Base-by-base conservation (phyloP, 2,113 vertebrate species). In the Lynx canadensis region DNA sequence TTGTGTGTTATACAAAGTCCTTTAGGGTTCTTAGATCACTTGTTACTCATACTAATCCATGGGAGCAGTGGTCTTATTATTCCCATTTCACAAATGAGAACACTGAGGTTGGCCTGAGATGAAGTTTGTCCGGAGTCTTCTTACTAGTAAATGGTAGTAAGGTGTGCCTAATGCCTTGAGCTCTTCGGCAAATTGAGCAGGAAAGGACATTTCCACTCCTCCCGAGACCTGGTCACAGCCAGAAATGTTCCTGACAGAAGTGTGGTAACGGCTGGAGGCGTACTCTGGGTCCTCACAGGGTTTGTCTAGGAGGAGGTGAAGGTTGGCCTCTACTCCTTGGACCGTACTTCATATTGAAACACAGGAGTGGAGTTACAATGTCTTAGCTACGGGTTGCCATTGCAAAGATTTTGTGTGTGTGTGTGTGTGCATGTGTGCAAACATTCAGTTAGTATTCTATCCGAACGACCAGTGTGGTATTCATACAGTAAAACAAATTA, bases 51-150 rank as follows among this genome's bases (percentile, higher is more conserved):
- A 1, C 0, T 7, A 19, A 48, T 38, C 18, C 7, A 33, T 7
- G 1, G 2, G 3, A 1, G 8, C 41, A n/a, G 25, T n/a, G 45
- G 11, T 76, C 1, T 13, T 55, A 9, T 48, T 1, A 7, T 21
- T n/a, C 33, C 57, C n/a, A 21, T 41, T 86, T 94, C 73, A 23
- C n/a, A 74, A 25, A 27, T 41, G 38, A 87, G 23, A 29, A 23
- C 29, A n/a, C 0, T n/a, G 66, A 90, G 80, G 18, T 45, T 52
- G 36, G 7, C 48, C 13, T 10, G 11, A 36, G 18, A 65, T 31
- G 74, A 63, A 31, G 7, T 19, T 41, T 29, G 16, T 71, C 31
- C 4, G 1, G 50, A 4, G 6, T 63, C 57, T 33, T 9, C 38
- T 7, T 18, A 48, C 21, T 33, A 52, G 45, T 12, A 63, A 1